Evolutionary conservation across 1,140 invertebrate species (phyloP).

Genomic region (Sitophilus oryzae): DNA sequence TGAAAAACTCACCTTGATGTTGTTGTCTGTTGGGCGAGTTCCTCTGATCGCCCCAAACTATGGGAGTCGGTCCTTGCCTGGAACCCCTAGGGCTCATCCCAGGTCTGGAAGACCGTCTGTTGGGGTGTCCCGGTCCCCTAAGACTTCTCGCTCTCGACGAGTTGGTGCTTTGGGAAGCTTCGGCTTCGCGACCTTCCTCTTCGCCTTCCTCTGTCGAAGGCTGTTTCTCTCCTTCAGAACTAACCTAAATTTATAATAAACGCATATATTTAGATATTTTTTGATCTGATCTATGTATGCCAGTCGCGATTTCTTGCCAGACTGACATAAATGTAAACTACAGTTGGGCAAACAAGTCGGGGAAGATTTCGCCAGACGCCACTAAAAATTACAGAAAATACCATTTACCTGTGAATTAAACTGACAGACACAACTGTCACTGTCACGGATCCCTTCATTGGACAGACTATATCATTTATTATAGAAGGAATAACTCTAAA

Average conservation of each 20-base stretch:
- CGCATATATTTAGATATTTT: background rate
- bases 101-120: slow-evolving; percentile 27
- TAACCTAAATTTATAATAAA: slow-evolving; percentile 40
- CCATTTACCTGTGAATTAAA: too few species aligned
- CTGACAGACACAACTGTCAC: too few species aligned
- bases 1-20: slow-evolving; percentile 7
- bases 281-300: background rate
- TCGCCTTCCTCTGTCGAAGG: slow-evolving; percentile 48
- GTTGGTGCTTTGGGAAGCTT: slow-evolving; percentile 57
- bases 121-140: slow-evolving; percentile 18
- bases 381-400: too few species aligned
- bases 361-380: too few species aligned
- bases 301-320: background rate
- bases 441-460: too few species aligned
- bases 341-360: too few species aligned
- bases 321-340: too few species aligned
- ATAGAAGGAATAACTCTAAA: too few species aligned
- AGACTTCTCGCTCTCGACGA: slow-evolving; percentile 41
- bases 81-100: slow-evolving; percentile 8
- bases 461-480: too few species aligned
- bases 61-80: slow-evolving; percentile 26
- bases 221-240: slow-evolving; percentile 57
- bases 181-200: slow-evolving; percentile 64
- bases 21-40: slow-evolving; percentile 15
- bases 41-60: slow-evolving; percentile 29